These are phyloP conservation scores for Yoshiicerus persimilis DNA, from an alignment of 1,140 invertebrate genomes.

Conservation along the genomic window DNA sequence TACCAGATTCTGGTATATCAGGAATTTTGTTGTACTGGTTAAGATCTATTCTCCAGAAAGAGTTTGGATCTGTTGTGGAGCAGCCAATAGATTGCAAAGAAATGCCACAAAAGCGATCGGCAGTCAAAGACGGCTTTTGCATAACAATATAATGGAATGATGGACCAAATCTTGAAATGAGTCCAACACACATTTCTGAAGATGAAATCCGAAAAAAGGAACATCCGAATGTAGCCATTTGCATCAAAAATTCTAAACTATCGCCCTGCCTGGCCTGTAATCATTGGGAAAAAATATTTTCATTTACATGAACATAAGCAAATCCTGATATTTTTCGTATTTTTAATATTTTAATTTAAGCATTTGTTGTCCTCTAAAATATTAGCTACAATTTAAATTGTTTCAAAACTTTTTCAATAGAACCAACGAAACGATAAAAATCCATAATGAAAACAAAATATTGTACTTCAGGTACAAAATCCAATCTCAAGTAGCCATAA, in stretches of 20 bases:
- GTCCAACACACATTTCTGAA: constrained; percentile 43
- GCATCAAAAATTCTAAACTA: constrained; percentile 25
- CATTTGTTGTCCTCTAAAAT: not conserved
- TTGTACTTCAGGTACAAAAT: no score
- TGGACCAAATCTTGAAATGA: constrained; percentile 43
- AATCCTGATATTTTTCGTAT: not conserved
- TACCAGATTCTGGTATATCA: not conserved
- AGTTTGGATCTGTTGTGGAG: constrained; percentile 15
- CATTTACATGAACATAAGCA: no score
- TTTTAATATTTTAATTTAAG: not conserved
- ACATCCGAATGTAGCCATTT: constrained; percentile 42
- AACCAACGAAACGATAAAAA: no score
- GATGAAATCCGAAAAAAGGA: constrained; percentile 42
- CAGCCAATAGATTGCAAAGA: constrained; percentile 40
- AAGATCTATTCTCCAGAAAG: constrained; percentile 22
- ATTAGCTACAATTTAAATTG: not conserved
- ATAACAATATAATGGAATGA: constrained; percentile 40
- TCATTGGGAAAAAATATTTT: no score
- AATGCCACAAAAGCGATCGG: constrained; percentile 47
- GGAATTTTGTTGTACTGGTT: constrained; percentile 21
- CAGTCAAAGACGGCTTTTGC: constrained; percentile 25
- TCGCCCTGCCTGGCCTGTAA: not conserved
- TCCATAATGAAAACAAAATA: no score
- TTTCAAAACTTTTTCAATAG: not conserved
- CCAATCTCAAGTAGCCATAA: no score